Conservation (phyloP, 2,888 invertebrate genomes). For the Busseola fusca region DNA sequence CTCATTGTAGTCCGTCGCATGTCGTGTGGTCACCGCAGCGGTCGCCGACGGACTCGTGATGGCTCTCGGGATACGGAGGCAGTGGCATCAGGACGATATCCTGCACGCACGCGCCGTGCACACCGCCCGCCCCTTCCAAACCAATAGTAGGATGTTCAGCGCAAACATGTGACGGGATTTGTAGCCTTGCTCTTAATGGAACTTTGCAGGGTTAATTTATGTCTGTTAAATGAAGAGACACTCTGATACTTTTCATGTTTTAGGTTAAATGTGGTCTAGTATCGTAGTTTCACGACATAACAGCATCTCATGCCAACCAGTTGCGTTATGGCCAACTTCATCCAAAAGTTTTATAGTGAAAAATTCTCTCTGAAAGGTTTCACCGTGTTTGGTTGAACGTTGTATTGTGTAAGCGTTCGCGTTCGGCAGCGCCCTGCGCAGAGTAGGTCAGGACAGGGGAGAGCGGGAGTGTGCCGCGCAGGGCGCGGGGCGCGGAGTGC, state of each 20-base stretch:
- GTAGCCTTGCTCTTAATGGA: neutral
- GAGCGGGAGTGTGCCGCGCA: constrained; percentile 58
- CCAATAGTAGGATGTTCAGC: constrained; percentile 24
- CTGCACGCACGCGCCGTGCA: constrained; percentile 57
- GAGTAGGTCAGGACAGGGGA: constrained; percentile 69
- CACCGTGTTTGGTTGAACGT: constrained; percentile 46
- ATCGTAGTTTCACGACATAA: neutral
- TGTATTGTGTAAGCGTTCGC: constrained; percentile 48
- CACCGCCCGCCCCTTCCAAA: constrained; percentile 48
- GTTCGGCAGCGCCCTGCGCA: constrained; percentile 69
- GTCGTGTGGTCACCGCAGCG: constrained; percentile 1
- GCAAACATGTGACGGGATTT: constrained; percentile 28
- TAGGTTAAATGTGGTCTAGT: neutral
- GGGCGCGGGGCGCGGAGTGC: constrained; percentile 34
- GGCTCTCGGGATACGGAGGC: constrained; percentile 41
- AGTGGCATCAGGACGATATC: constrained; percentile 54
- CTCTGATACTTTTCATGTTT: neutral
- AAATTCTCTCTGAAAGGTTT: constrained; percentile 28
- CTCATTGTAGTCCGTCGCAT: neutral
- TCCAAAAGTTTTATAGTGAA: constrained; percentile 13
- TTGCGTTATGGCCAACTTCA: constrained; percentile 27
- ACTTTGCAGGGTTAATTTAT: neutral
- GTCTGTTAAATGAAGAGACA: neutral
- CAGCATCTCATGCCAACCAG: constrained; percentile 20
- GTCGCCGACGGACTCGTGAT: constrained; percentile 31